Conservation (phyloP, 2,113 vertebrate species). For the Chitala chitala region DNA sequence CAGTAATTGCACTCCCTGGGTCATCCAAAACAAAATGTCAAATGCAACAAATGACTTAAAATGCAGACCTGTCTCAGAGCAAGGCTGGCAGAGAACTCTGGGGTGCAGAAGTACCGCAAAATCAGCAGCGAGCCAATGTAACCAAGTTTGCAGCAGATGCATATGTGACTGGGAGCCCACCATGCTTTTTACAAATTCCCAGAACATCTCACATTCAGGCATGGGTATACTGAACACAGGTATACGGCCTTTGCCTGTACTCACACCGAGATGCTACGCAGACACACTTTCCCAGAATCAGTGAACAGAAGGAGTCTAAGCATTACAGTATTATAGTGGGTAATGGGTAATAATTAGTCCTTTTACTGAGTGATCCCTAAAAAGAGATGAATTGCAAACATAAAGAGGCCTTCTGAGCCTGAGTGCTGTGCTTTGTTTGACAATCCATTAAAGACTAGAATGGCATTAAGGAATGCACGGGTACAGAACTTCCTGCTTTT, state of each 20-base stretch:
- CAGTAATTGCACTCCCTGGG: neutral
- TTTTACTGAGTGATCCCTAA: slow-evolving; percentile 7
- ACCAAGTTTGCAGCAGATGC: neutral
- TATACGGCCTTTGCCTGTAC: neutral
- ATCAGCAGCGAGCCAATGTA: neutral
- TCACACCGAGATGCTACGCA: neutral
- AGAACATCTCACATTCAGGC: neutral
- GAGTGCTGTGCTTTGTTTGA: slow-evolving; percentile 5
- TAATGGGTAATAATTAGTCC: slow-evolving; percentile 11
- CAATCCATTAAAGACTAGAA: slow-evolving; percentile 15
- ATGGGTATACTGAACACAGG: neutral
- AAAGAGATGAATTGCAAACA: neutral
- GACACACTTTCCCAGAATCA: neutral
- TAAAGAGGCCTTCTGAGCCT: neutral
- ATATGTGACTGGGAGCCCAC: neutral
- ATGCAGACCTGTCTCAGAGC: neutral
- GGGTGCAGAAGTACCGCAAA: neutral
- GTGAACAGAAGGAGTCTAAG: no score
- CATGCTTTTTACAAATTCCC: neutral
- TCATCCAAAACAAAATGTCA: slow-evolving; percentile 14
- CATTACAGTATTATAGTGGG: neutral
- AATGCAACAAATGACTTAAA: slow-evolving; percentile 1
- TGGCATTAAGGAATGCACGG: neutral
- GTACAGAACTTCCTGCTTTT: neutral
- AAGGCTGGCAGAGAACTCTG: neutral